A percentile compares a stretch with the other conserved stretches of the same genome.
Evolutionary conservation across 2,888 invertebrate species (phyloP).

Genomic region (Neelides folsomi): DNA sequence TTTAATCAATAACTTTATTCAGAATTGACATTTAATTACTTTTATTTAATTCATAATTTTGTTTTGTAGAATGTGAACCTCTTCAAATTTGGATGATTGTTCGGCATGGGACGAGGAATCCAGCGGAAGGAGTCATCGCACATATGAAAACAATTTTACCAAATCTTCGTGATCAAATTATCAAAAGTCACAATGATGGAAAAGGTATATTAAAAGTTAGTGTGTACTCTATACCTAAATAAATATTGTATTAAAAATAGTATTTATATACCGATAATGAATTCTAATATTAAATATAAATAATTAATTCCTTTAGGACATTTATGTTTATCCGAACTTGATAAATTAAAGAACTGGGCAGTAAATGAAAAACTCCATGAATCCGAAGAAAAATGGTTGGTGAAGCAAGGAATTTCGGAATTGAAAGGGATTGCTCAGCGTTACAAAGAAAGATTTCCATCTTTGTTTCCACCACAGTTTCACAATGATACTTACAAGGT

Average conservation of each 20-base stretch:
- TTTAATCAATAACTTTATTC: too few species aligned
- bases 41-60: too few species aligned
- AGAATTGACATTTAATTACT: too few species aligned
- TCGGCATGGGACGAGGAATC: slow-evolving; percentile 24
- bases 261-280: neutral
- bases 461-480: slow-evolving; percentile 12
- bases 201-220: neutral
- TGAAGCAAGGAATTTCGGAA: slow-evolving; percentile 17
- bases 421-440: slow-evolving; percentile 11
- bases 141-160: slow-evolving; percentile 14
- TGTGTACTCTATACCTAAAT: neutral
- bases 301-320: neutral
- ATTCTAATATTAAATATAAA: neutral
- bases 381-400: slow-evolving; percentile 8
- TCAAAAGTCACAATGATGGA: neutral
- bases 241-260: neutral
- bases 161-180: neutral
- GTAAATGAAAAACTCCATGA: slow-evolving; percentile 10
- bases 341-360: slow-evolving; percentile 11
- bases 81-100: slow-evolving; percentile 20
- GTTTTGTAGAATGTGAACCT: slow-evolving; percentile 13
- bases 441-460: slow-evolving; percentile 13
- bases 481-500: slow-evolving; percentile 13
- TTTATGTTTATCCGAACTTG: slow-evolving; percentile 4
- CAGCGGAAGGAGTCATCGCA: slow-evolving; percentile 15